Conservation (phyloP, 2,797 vertebrate genomes). For the Acipenser oxyrinchus region DNA sequence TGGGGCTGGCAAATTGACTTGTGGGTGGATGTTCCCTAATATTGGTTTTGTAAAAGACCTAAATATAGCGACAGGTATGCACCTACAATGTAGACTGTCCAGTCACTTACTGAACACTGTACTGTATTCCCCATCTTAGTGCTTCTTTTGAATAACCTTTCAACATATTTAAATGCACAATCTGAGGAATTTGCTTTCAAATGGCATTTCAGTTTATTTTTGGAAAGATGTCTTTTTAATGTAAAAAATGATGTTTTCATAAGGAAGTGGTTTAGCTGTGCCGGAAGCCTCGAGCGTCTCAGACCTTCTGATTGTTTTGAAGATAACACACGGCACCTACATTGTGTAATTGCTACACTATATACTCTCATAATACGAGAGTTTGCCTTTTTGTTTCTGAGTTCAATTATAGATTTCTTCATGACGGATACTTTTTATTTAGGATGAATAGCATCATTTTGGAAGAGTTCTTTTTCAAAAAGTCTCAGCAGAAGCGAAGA, state of each 20-base stretch:
- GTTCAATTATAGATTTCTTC: background rate
- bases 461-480: conserved; percentile 84
- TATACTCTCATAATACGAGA: background rate
- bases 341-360: conserved; percentile 4
- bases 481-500: conserved; percentile 92
- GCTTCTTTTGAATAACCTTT: too few species aligned
- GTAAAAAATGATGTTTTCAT: background rate
- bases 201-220: background rate
- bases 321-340: background rate
- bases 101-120: too few species aligned
- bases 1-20: too few species aligned
- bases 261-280: conserved; percentile 58
- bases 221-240: conserved; percentile 1
- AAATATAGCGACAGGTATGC: too few species aligned
- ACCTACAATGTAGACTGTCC: too few species aligned
- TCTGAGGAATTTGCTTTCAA: background rate
- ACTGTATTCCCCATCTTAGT: too few species aligned
- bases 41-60: too few species aligned
- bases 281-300: conserved; percentile 40
- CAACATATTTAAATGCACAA: too few species aligned
- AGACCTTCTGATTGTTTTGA: conserved; percentile 15
- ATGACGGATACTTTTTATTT: conserved; percentile 3
- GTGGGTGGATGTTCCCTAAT: too few species aligned
- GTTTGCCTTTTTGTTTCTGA: background rate
- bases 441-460: conserved; percentile 85